phyloP scores from a whole-genome alignment of 2,888 invertebrate species.

The Leucophora obtusa region DNA sequence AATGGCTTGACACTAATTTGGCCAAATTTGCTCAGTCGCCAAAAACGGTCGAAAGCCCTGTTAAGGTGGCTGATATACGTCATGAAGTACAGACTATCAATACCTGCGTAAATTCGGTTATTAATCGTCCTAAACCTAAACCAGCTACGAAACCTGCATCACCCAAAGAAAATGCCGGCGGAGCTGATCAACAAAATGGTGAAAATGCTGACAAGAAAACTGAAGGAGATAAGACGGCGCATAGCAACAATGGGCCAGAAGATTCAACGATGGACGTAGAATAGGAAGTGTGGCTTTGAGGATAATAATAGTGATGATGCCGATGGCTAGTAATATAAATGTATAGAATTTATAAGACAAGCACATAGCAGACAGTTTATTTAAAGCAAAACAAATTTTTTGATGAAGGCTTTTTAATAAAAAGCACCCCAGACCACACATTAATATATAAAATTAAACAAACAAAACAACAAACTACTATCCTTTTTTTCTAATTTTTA shows the following conservation, averaged over 20 bases:
- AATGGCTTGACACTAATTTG: constrained; percentile 90
- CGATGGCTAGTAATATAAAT: constrained; percentile 47
- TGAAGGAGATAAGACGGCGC: constrained; percentile 59
- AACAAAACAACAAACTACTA: constrained; percentile 15
- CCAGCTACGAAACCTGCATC: constrained; percentile 79
- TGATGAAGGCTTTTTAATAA: constrained; percentile 38
- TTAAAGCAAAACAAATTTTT: constrained; percentile 39
- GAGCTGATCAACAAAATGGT: constrained; percentile 70
- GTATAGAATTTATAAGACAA: constrained; percentile 52
- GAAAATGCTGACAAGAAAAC: constrained; percentile 63
- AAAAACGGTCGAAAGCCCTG: constrained; percentile 86
- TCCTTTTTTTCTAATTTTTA: constrained; percentile 25
- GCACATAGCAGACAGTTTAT: constrained; percentile 48
- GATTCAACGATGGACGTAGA: constrained; percentile 77
- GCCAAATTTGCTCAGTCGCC: constrained; percentile 83
- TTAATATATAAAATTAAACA: constrained; percentile 14
- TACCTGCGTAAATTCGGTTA: constrained; percentile 83
- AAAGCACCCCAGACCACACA: constrained; percentile 38
- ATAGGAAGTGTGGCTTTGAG: constrained; percentile 64
- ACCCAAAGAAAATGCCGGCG: constrained; percentile 71
- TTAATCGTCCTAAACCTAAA: constrained; percentile 95
- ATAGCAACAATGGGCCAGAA: constrained; percentile 68
- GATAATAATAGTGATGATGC: constrained; percentile 12
- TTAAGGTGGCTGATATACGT: constrained; percentile 88
- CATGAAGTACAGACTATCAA: constrained; percentile 84